phyloP scores from a whole-genome alignment of 1,140 invertebrate species.

The Aphidius ervi region DNA sequence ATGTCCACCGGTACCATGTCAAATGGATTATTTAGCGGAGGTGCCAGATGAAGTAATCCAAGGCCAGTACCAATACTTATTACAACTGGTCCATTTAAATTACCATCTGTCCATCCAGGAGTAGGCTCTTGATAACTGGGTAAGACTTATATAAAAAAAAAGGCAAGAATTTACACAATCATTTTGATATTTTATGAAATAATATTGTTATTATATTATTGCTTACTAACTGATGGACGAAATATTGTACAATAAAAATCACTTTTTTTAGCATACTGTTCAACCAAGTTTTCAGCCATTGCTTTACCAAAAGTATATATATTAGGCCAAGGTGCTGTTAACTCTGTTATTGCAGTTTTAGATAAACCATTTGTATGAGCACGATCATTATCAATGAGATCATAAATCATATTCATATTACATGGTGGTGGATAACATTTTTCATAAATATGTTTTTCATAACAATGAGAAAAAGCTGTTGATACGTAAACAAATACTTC shows the following conservation, averaged over 20 bases:
- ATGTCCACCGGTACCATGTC: constrained; percentile 81
- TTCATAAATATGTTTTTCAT: constrained; percentile 54
- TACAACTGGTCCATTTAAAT: constrained; percentile 66
- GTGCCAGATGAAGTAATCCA: constrained; percentile 65
- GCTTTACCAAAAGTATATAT: constrained; percentile 60
- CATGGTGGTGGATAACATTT: constrained; percentile 50
- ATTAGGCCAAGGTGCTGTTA: constrained; percentile 56
- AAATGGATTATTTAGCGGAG: constrained; percentile 19
- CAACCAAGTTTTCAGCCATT: constrained; percentile 58
- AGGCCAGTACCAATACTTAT: constrained; percentile 54
- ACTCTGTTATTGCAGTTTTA: constrained; percentile 38
- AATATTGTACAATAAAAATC: constrained; percentile 58
- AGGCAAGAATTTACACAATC: too few species aligned
- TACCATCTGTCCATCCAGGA: constrained; percentile 68
- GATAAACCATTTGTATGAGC: constrained; percentile 27
- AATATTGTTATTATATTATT: too few species aligned
- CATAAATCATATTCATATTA: constrained; percentile 48
- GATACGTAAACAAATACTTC: constrained; percentile 37
- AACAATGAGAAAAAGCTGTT: constrained; percentile 40
- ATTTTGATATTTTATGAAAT: too few species aligned
- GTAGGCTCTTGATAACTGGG: constrained; percentile 66
- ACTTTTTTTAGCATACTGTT: constrained; percentile 47
- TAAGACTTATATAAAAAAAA: constrained; percentile 54
- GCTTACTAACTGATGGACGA: constrained; percentile 58
- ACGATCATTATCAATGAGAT: constrained; percentile 41